phyloP scores from a whole-genome alignment of 1,140 invertebrate species.

The Potamilus streckersoni region DNA sequence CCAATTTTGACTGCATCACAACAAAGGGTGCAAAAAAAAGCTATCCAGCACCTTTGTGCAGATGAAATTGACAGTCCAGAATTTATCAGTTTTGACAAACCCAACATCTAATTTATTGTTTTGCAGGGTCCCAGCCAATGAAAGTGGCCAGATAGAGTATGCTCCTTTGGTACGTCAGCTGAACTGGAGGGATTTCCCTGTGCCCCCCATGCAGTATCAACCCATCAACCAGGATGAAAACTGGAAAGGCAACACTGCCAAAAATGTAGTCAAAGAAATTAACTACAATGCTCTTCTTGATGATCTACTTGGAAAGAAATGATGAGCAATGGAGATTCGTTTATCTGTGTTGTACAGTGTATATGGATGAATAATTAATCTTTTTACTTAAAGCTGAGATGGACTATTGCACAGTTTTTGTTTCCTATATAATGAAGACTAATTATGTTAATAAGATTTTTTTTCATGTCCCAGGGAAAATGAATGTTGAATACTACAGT shows the following conservation, averaged over 20 bases:
- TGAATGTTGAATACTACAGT: no score
- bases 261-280: constrained; percentile 40
- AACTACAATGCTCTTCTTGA: constrained; percentile 51
- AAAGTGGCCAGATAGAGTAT: constrained; percentile 49
- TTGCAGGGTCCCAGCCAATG: constrained; percentile 45
- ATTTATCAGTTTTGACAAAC: neutral
- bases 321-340: no score
- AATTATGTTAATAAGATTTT: no score
- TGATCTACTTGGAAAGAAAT: constrained; percentile 46
- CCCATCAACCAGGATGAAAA: constrained; percentile 39
- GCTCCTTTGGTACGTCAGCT: constrained; percentile 48
- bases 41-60: neutral
- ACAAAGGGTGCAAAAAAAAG: neutral
- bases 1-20: no score
- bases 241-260: constrained; percentile 50
- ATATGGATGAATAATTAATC: no score
- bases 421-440: no score
- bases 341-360: no score
- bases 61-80: neutral
- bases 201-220: constrained; percentile 52
- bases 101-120: neutral
- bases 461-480: no score
- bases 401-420: no score
- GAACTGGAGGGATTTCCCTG: constrained; percentile 62
- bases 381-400: no score